Conservation (phyloP, 2,797 vertebrate genomes). For the Lutjanus argentimaculatus region DNA sequence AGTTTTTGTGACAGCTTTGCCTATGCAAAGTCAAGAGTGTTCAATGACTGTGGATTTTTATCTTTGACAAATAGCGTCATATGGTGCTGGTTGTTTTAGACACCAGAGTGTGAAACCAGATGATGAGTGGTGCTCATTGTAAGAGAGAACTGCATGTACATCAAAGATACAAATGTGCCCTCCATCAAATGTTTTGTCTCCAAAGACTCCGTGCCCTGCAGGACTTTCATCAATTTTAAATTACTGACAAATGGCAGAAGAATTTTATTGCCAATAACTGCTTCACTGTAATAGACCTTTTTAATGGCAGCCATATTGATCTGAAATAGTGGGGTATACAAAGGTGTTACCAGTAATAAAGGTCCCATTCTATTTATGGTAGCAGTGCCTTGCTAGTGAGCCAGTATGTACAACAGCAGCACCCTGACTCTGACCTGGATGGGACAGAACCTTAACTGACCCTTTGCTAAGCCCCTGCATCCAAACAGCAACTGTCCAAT, state of each 20-base stretch:
- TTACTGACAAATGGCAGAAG: conserved; percentile 15
- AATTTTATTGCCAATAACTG: neutral
- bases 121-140: conserved; percentile 47
- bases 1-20: conserved; percentile 54
- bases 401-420: too few relatives aligned
- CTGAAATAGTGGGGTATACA: too few relatives aligned
- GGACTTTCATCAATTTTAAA: conserved; percentile 33
- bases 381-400: too few relatives aligned
- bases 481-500: too few relatives aligned
- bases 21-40: conserved; percentile 35
- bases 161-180: conserved; percentile 44
- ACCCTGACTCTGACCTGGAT: too few relatives aligned
- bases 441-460: too few relatives aligned
- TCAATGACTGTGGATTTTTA: conserved; percentile 43
- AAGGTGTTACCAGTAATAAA: too few relatives aligned
- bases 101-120: conserved; percentile 67
- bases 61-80: conserved; percentile 70
- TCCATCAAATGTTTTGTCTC: conserved; percentile 29
- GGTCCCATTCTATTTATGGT: too few relatives aligned
- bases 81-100: conserved; percentile 55
- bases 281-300: neutral
- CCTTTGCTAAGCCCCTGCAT: too few relatives aligned
- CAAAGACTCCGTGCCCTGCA: conserved; percentile 15
- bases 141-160: conserved; percentile 41
- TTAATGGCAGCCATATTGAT: too few relatives aligned